A percentile compares a stretch with the other conserved stretches of the same genome.
phyloP scores from a whole-genome alignment of 2,113 vertebrate genomes.

The Prolemur simus region DNA sequence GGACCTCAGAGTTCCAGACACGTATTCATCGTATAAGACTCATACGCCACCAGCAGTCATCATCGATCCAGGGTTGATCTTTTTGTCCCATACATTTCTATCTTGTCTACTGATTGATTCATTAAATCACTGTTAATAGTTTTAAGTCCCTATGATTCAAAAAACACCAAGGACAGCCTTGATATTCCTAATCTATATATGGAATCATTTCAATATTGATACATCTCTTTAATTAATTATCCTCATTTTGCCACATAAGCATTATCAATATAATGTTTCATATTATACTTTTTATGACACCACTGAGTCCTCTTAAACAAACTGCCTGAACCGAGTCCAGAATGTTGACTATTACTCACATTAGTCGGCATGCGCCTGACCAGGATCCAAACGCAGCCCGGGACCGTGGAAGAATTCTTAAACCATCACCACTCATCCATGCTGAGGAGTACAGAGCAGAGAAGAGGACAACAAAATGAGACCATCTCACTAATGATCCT shows the following conservation, averaged over 20 bases:
- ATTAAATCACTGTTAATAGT: neutral
- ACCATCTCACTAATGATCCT: neutral
- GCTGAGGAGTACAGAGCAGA: neutral
- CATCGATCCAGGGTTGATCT: neutral
- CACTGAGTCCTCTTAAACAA: neutral
- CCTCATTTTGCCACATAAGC: neutral
- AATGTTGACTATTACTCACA: neutral
- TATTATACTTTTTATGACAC: neutral
- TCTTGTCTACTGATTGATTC: neutral
- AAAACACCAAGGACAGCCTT: neutral
- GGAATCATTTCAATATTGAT: neutral
- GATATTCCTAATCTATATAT: neutral
- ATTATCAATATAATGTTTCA: no score
- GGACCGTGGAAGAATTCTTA: neutral
- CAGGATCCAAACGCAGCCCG: neutral
- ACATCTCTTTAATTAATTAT: neutral
- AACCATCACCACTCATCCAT: neutral
- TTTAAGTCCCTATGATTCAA: neutral
- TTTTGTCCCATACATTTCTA: neutral
- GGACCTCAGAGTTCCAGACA: neutral
- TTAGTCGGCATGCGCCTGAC: neutral
- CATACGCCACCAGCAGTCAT: neutral
- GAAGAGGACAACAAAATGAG: neutral
- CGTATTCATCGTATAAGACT: neutral
- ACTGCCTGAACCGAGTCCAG: no score